A percentile compares a stretch with the other conserved stretches of the same genome.
Evolutionary conservation across 2,797 vertebrate genomes (phyloP).

Genomic region (Tachyglossus aculeatus): DNA sequence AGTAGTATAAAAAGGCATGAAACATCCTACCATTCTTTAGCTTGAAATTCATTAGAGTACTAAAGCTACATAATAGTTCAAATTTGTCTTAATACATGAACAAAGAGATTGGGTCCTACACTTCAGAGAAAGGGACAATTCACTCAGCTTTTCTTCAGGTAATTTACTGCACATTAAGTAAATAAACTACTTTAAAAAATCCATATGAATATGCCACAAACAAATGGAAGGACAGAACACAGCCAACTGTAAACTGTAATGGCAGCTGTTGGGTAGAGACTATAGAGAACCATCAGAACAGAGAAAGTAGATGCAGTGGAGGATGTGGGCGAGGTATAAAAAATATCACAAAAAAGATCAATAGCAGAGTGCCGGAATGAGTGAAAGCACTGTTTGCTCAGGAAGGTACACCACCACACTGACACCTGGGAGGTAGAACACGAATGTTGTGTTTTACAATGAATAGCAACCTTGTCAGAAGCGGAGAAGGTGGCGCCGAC

Average conservation of each 20-base stretch:
- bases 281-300: slow-evolving; percentile 44
- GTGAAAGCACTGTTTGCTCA: slow-evolving; percentile 51
- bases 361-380: slow-evolving; percentile 54
- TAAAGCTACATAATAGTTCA: too few species aligned
- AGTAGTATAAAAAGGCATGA: too few species aligned
- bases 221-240: slow-evolving; percentile 66
- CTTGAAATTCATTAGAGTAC: too few species aligned
- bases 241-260: slow-evolving; percentile 38
- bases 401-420: slow-evolving; percentile 68
- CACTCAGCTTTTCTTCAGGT: not conserved
- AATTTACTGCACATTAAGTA: slow-evolving; percentile 1
- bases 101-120: too few species aligned
- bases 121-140: not conserved
- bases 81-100: too few species aligned
- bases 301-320: slow-evolving; percentile 50
- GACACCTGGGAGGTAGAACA: slow-evolving; percentile 65
- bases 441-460: slow-evolving; percentile 63
- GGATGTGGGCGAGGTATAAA: slow-evolving; percentile 46
- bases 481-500: slow-evolving; percentile 82
- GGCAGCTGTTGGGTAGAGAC: slow-evolving; percentile 40
- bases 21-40: too few species aligned
- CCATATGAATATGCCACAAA: slow-evolving; percentile 67
- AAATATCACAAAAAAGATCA: slow-evolving; percentile 49
- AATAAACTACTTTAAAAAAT: slow-evolving; percentile 26
- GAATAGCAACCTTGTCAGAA: slow-evolving; percentile 85